phyloP scores from a whole-genome alignment of 2,888 invertebrate genomes.

The Nemotelus nigrinus region DNA sequence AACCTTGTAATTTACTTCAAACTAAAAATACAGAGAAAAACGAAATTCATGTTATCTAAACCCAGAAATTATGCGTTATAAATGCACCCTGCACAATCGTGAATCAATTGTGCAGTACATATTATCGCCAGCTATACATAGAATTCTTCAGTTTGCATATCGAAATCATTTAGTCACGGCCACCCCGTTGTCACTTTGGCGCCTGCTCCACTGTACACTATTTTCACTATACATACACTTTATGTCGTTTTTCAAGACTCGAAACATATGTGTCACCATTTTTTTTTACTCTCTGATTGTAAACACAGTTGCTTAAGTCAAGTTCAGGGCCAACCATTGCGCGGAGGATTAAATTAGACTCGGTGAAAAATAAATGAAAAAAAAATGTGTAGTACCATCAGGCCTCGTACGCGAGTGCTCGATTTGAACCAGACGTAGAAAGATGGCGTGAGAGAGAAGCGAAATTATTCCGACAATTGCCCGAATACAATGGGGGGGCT shows the following conservation, averaged over 20 bases:
- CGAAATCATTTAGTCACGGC: no score
- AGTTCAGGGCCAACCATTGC: constrained; percentile 45
- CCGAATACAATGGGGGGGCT: no score
- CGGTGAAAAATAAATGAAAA: constrained; percentile 18
- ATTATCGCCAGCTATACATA: no score
- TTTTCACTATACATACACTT: neutral
- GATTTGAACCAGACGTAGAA: neutral
- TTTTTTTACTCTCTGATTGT: constrained; percentile 37
- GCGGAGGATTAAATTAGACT: constrained; percentile 45
- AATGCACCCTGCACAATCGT: no score
- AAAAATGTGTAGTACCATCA: neutral
- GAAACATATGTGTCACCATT: constrained; percentile 36
- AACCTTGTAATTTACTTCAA: no score
- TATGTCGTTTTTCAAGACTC: neutral
- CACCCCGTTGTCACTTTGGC: no score
- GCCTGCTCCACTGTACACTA: neutral
- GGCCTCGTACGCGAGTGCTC: neutral
- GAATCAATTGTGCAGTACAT: no score
- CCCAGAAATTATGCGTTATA: no score
- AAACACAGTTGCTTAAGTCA: constrained; percentile 40
- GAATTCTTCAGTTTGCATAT: no score
- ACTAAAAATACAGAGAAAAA: no score
- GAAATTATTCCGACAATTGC: neutral
- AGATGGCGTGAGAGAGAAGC: neutral
- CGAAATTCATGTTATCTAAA: no score